Conservation (phyloP, 2,888 invertebrate genomes). For the Drosophila limbata region DNA sequence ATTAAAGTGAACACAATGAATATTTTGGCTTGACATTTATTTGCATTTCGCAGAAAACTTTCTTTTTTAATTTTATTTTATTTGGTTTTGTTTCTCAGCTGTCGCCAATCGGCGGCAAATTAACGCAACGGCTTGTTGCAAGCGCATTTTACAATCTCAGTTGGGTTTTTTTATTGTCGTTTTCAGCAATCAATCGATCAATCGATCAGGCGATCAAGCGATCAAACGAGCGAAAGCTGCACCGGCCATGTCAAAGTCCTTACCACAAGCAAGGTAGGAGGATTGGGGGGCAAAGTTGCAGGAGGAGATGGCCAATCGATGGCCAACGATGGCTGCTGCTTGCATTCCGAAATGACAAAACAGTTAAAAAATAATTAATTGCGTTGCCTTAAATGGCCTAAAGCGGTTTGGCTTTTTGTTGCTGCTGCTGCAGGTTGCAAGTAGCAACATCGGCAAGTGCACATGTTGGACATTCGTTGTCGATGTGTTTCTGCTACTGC, state of each 20-base stretch:
- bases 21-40: conserved; percentile 36
- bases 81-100: conserved; percentile 15
- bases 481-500: conserved; percentile 63
- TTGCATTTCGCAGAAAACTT: conserved; percentile 67
- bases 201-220: conserved; percentile 78
- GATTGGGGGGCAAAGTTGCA: conserved; percentile 10
- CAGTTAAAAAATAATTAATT: conserved; percentile 86
- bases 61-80: conserved; percentile 28
- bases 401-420: conserved; percentile 77
- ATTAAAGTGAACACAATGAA: conserved; percentile 32
- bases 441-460: no score
- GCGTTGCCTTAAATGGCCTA: conserved; percentile 85
- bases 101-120: conserved; percentile 84
- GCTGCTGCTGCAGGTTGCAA: conserved; percentile 20
- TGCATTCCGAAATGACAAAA: conserved; percentile 85
- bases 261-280: conserved; percentile 49
- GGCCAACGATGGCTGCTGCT: conserved; percentile 76
- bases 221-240: conserved; percentile 82
- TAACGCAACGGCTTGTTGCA: conserved; percentile 83
- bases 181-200: conserved; percentile 83
- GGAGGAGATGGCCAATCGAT: conserved; percentile 62
- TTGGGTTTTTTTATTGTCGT: conserved; percentile 33
- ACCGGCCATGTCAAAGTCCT: conserved; percentile 79
- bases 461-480: no score
- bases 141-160: conserved; percentile 76